Base-by-base conservation (phyloP, 2,888 invertebrate genomes). In the Tinea trinotella region DNA sequence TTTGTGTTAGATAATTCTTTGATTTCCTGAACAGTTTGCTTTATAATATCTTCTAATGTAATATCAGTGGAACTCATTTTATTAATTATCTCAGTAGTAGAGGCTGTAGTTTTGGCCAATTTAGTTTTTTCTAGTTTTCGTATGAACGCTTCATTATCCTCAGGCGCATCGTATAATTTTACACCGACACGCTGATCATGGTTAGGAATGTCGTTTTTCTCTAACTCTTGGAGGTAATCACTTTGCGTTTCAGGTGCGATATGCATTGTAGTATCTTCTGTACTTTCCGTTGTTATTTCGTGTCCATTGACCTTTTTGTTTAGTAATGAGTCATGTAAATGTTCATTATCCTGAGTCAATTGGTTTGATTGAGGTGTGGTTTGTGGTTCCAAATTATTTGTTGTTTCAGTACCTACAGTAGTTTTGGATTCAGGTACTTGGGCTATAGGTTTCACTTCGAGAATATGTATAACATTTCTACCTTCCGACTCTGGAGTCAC, bases 11-110 rank as follows among this genome's bases (percentile, higher is more conserved):
- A n/a, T n/a, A n/a, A n/a, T n/a, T n/a, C n/a, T n/a, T n/a, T n/a
- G n/a, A n/a, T n/a, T n/a, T n/a, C n/a, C n/a, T n/a, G n/a, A n/a
- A n/a, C n/a, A n/a, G n/a, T n/a, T n/a, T n/a, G n/a, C n/a, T n/a
- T n/a, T n/a, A n/a, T n/a, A n/a, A n/a, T n/a, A n/a, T n/a, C n/a
- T n/a, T n/a, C n/a, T n/a, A n/a, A n/a, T 30, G 30, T 7, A n/a
- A 30, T 30, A 30, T 30, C 30, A 4, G 30, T 30, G 30, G 30
- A 4, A 30, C 30, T 30, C 30, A 30, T 30, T 30, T 30, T 30
- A n/a, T 7, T 30, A 30, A 70, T 61, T 10, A 59, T 55, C 56
- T 65, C 65, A 18, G 60, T 57, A 13, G 56, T 57, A 19, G 63
- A 59, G 48, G 56, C 53, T 15, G 40, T 40, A 7, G 40, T 40